These are phyloP conservation scores for Vireo altiloquus DNA, from an alignment of 2,113 vertebrate species.

Conservation along the genomic window DNA sequence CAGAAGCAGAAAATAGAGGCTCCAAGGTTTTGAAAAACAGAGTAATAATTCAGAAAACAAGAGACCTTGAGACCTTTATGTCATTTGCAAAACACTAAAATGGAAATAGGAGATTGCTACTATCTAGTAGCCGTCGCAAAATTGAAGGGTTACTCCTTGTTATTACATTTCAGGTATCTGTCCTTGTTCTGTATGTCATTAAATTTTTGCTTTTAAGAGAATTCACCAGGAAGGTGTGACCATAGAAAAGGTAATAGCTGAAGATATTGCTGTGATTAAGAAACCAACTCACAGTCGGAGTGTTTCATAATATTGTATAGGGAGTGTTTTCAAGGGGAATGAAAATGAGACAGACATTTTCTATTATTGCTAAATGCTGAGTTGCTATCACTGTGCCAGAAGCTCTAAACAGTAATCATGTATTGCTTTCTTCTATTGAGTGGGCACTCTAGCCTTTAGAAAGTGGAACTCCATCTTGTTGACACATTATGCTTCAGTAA, in stretches of 20 bases:
- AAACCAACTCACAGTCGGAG: not conserved
- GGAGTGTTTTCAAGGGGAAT: conserved; percentile 19
- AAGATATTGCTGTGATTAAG: conserved; percentile 38
- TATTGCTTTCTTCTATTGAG: not conserved
- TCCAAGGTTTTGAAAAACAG: not conserved
- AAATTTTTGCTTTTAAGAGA: conserved; percentile 33
- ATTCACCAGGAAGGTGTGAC: not conserved
- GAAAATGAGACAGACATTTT: conserved; percentile 23
- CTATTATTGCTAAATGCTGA: not conserved
- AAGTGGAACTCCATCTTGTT: conserved; percentile 29
- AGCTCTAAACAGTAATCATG: not conserved
- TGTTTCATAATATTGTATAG: not conserved
- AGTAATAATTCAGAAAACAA: not conserved
- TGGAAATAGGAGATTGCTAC: not conserved
- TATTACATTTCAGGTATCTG: not conserved
- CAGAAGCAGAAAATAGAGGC: not conserved
- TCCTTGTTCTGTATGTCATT: not conserved
- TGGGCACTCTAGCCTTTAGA: not conserved
- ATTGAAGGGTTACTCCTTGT: conserved; percentile 3
- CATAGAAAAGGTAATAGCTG: conserved; percentile 2
- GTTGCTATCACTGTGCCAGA: not conserved
- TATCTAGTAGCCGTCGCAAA: not conserved
- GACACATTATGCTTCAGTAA: conserved; percentile 32
- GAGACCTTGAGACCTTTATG: not conserved
- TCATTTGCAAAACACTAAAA: not conserved